Base-by-base conservation (phyloP, 1,140 invertebrate species). In the Papilio machaon region DNA sequence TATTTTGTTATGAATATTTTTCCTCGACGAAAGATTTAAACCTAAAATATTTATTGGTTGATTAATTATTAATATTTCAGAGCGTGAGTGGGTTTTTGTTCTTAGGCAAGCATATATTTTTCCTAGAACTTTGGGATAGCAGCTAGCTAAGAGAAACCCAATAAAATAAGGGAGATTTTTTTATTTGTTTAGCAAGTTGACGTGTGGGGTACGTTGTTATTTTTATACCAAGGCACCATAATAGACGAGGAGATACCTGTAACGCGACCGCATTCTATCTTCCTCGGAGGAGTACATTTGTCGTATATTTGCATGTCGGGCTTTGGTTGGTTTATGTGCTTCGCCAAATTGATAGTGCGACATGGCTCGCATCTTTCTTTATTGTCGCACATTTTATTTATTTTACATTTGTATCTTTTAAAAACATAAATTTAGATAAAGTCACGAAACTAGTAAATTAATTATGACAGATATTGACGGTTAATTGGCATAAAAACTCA, bases 261-360 rank as follows among this genome's bases (percentile, higher is more conserved):
- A 19, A 91, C 88, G 30, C 83, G 88, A 67, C 85, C 73, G 74
- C 91, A 91, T 73, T 86, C 84, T 38, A 90, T 75, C 80, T 87
- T 90, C 78, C 84, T 80, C 1, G 82, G 81, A 2, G 88, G 90
- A 43, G 82, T 87, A 79, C 92, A 92, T 86, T 94, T 94, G 19
- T 93, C 91, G 82, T 93, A 93, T 54, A 93, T 84, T 79, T 93
- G 90, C 91, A 93, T 93, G 77, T 93, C 87, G 35, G 91, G 91
- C 74, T 94, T 94, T 0, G 87, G 86, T 15, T 89, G 85, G 19
- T 85, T 88, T 8, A 88, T 80, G 46, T 89, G 84, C 46, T 92
- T 93, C 0, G 92, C 92, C 79, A 94, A 76, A 78, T 94, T 94
- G 52, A 94, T 94, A 13, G 92, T 94, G n/a, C 92, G 88, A 74